Evolutionary conservation across 1,140 invertebrate genomes (phyloP).

Genomic region (Harlomillsia oculata): DNA sequence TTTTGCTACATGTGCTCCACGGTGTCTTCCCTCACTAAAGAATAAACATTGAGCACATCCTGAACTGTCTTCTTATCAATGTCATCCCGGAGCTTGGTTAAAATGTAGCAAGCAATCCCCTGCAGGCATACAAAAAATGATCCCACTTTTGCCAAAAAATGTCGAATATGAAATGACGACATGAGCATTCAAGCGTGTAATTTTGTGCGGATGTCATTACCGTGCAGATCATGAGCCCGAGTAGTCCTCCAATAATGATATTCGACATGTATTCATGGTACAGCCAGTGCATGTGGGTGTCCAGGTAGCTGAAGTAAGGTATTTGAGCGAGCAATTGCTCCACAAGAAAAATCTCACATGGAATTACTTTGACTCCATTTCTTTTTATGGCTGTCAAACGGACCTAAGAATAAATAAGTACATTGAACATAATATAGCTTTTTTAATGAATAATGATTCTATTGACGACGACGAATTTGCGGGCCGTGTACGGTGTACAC

Average conservation of each 20-base stretch:
- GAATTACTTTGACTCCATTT: constrained; percentile 4
- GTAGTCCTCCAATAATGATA: not conserved
- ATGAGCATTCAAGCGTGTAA: not conserved
- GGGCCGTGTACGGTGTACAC: too few relatives aligned
- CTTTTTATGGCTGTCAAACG: not conserved
- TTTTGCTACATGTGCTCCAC: too few relatives aligned
- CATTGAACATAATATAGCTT: not conserved
- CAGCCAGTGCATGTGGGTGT: not conserved
- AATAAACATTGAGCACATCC: not conserved
- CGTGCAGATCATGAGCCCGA: constrained; percentile 1
- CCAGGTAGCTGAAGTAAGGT: not conserved
- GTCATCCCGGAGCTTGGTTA: not conserved
- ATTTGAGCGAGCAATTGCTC: not conserved
- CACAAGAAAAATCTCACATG: constrained; percentile 4
- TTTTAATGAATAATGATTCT: too few relatives aligned
- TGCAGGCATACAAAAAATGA: not conserved
- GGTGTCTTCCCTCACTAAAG: too few relatives aligned
- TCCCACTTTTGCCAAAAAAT: not conserved
- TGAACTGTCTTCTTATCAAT: not conserved
- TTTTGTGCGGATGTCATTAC: not conserved
- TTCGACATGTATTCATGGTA: constrained; percentile 6
- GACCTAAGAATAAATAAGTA: not conserved
- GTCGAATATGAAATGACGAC: not conserved
- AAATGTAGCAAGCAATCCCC: constrained; percentile 11
- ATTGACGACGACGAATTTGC: too few relatives aligned